Percentiles rank a stretch among this genome's conserved stretches.
phyloP scores from a whole-genome alignment of 2,797 vertebrate species.

The Diplodus sargus region DNA sequence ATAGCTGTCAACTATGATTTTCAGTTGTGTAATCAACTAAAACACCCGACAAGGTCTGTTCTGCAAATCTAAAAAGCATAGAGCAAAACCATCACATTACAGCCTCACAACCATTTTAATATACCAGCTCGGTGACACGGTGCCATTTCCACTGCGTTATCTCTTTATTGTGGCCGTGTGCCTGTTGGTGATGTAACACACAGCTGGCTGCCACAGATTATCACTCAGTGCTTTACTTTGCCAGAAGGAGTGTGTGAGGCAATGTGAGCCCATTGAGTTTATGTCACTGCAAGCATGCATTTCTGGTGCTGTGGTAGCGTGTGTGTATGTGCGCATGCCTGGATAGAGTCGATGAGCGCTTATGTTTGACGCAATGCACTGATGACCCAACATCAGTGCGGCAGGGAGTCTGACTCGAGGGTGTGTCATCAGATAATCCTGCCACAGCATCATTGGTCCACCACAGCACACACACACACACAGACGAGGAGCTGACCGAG shows the following conservation, averaged over 20 bases:
- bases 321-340: not conserved
- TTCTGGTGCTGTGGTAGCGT: not conserved
- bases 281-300: constrained; percentile 10
- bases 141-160: constrained; percentile 20
- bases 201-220: constrained; percentile 80
- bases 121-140: not conserved
- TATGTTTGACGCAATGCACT: constrained; percentile 17
- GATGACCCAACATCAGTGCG: constrained; percentile 39
- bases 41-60: not conserved
- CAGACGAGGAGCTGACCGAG: not conserved
- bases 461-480: not conserved
- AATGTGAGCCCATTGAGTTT: constrained; percentile 22
- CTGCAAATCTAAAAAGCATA: not conserved
- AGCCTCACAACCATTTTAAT: constrained; percentile 5
- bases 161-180: constrained; percentile 8
- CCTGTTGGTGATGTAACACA: constrained; percentile 76
- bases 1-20: constrained; percentile 1
- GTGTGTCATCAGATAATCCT: constrained; percentile 41
- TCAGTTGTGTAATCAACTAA: not conserved
- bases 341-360: constrained; percentile 9
- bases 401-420: constrained; percentile 9
- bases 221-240: constrained; percentile 59
- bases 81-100: not conserved
- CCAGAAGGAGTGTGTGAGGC: constrained; percentile 30
- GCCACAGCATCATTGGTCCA: not conserved